Conservation (phyloP, 2,888 invertebrate genomes). For the Hartigia nigra region DNA sequence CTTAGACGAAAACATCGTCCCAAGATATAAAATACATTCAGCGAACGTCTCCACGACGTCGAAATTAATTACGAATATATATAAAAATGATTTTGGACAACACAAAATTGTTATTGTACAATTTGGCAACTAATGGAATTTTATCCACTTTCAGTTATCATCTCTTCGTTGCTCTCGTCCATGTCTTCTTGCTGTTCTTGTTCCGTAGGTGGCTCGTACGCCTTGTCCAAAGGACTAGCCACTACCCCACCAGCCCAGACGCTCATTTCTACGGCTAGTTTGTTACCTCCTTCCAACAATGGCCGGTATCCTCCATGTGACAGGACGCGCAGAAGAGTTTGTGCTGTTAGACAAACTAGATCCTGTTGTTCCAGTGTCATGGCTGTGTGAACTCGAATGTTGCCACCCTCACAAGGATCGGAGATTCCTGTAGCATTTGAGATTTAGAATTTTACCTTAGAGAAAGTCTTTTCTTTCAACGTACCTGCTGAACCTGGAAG, state of each 20-base stretch:
- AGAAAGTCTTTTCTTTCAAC: slow-evolving; percentile 13
- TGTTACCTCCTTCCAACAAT: slow-evolving; percentile 77
- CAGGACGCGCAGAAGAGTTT: slow-evolving; percentile 90
- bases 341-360: slow-evolving; percentile 91
- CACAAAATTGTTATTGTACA: slow-evolving; percentile 19
- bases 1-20: not conserved
- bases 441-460: slow-evolving; percentile 7
- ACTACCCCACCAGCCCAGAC: slow-evolving; percentile 95
- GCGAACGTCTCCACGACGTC: not conserved
- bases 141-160: slow-evolving; percentile 69
- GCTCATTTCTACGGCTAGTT: slow-evolving; percentile 88
- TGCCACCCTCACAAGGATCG: slow-evolving; percentile 94
- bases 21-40: not conserved
- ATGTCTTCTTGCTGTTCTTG: slow-evolving; percentile 80
- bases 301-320: slow-evolving; percentile 95
- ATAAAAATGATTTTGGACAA: slow-evolving; percentile 8
- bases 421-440: slow-evolving; percentile 71
- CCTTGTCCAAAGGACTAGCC: slow-evolving; percentile 93
- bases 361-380: slow-evolving; percentile 94
- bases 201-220: slow-evolving; percentile 84
- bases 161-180: slow-evolving; percentile 75
- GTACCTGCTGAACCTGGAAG: slow-evolving; percentile 89
- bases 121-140: slow-evolving; percentile 10
- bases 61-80: slow-evolving; percentile 16
- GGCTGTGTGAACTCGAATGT: slow-evolving; percentile 88